phyloP scores from a whole-genome alignment of 2,113 vertebrate species.

The Cnemophilus loriae region DNA sequence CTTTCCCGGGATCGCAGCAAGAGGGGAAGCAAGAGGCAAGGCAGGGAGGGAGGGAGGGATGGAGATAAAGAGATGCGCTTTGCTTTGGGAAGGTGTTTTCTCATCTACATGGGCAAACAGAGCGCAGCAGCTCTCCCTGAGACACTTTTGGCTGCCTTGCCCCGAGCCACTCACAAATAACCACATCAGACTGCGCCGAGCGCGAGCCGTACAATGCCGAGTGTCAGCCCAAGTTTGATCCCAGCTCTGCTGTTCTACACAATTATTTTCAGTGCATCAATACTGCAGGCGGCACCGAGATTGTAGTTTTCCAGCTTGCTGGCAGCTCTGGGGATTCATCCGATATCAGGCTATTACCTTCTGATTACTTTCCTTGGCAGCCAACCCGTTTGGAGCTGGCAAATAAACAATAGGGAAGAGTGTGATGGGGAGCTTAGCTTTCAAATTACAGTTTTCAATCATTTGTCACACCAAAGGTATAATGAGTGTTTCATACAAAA shows the following conservation, averaged over 20 bases:
- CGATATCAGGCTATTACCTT: slow-evolving; percentile 63
- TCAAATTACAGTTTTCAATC: slow-evolving; percentile 51
- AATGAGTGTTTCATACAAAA: background rate
- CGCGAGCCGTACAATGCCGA: background rate
- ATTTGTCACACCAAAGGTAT: slow-evolving; percentile 37
- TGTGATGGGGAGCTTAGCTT: slow-evolving; percentile 38
- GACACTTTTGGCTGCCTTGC: background rate
- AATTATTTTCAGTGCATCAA: slow-evolving; percentile 41
- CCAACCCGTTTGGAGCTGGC: slow-evolving; percentile 39
- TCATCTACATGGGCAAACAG: background rate
- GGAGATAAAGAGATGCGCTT: background rate
- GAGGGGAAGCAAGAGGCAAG: background rate
- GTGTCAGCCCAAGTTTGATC: slow-evolving; percentile 46
- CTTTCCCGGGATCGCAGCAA: slow-evolving; percentile 42
- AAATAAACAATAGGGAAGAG: slow-evolving; percentile 58
- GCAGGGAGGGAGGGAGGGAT: background rate
- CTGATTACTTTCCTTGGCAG: slow-evolving; percentile 70
- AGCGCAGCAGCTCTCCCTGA: background rate
- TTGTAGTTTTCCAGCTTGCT: slow-evolving; percentile 52
- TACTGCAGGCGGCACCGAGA: slow-evolving; percentile 23
- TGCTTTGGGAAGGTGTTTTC: background rate
- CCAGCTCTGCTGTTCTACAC: slow-evolving; percentile 42
- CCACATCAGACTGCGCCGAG: background rate
- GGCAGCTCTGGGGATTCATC: slow-evolving; percentile 64
- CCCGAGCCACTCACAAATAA: slow-evolving; percentile 53